Percentiles rank a stretch among this genome's conserved stretches.
These are phyloP conservation scores for Alces alces DNA, from an alignment of 2,113 vertebrate genomes.

Conservation along the genomic window DNA sequence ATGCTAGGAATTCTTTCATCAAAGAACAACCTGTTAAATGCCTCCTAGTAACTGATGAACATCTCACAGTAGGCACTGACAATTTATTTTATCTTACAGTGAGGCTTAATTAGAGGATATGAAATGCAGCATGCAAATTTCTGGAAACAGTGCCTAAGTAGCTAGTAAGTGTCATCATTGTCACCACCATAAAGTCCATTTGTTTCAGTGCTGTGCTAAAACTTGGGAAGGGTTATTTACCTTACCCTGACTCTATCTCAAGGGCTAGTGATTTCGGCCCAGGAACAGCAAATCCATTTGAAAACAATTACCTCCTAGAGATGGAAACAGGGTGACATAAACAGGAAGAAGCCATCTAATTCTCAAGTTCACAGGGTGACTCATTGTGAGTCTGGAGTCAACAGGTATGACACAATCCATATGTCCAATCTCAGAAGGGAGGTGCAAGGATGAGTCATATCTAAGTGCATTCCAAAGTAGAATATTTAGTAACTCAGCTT, in stretches of 20 bases:
- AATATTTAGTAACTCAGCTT: background rate
- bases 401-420: background rate
- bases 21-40: background rate
- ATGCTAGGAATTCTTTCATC: background rate
- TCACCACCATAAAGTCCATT: background rate
- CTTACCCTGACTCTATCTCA: background rate
- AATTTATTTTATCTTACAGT: background rate
- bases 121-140: background rate
- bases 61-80: background rate
- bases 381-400: background rate
- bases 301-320: background rate
- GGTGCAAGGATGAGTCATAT: background rate
- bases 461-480: background rate
- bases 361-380: background rate
- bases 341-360: background rate
- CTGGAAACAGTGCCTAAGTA: background rate
- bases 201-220: background rate
- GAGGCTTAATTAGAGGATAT: background rate
- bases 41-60: background rate
- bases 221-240: background rate
- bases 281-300: background rate
- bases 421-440: background rate
- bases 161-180: background rate
- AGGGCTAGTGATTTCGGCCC: background rate
- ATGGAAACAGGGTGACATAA: constrained; percentile 6